These are phyloP conservation scores for Piscicola geometra DNA, from an alignment of 2,888 invertebrate genomes.

Conservation along the genomic window DNA sequence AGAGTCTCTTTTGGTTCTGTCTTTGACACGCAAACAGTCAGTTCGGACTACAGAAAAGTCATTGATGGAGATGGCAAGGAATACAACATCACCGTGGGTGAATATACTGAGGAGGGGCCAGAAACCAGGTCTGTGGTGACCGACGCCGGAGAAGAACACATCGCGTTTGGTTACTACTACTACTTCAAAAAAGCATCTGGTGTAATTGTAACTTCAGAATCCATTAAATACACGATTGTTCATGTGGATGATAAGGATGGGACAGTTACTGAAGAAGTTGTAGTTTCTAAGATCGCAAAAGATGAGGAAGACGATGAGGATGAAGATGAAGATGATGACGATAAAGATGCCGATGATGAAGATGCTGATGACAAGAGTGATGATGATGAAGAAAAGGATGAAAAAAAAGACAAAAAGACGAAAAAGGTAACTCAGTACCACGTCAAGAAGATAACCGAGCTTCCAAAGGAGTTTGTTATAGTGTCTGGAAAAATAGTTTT, in stretches of 20 bases:
- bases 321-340: too few species aligned
- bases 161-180: background rate
- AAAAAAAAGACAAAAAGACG: too few species aligned
- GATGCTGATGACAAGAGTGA: too few species aligned
- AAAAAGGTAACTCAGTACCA: background rate
- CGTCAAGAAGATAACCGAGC: too few species aligned
- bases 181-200: background rate
- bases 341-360: too few species aligned
- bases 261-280: too few species aligned
- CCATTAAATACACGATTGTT: background rate
- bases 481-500: too few species aligned
- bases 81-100: background rate
- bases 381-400: too few species aligned
- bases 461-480: too few species aligned
- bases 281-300: too few species aligned
- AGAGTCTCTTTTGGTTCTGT: background rate
- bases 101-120: background rate
- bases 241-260: background rate
- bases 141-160: background rate
- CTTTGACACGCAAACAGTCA: background rate
- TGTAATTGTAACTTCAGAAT: background rate
- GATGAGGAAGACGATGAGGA: too few species aligned
- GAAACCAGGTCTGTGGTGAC: background rate
- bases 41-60: background rate
- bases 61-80: background rate